phyloP scores from a whole-genome alignment of 1,140 invertebrate species.

The Drosophila sturtevanti region DNA sequence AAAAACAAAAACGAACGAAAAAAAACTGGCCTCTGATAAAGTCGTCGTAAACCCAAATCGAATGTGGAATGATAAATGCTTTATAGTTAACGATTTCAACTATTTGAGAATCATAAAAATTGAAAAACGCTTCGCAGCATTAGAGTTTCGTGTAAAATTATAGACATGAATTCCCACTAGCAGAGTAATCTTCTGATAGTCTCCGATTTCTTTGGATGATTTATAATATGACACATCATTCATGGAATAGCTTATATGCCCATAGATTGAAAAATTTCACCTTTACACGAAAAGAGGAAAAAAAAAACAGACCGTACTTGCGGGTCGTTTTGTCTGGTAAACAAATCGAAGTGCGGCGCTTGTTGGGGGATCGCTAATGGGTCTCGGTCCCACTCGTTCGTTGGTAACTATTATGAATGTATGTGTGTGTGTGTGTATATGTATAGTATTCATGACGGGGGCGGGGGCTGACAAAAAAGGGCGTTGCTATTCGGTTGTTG shows the following conservation, averaged over 20 bases:
- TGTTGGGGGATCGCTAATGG: constrained; percentile 13
- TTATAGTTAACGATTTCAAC: neutral
- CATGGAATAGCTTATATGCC: neutral
- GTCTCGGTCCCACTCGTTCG: neutral
- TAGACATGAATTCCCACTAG: too few relatives aligned
- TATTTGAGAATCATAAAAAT: too few relatives aligned
- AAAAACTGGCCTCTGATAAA: too few relatives aligned
- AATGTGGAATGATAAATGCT: neutral
- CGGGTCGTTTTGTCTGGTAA: constrained; percentile 9
- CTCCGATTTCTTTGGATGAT: too few relatives aligned
- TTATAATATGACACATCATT: too few relatives aligned
- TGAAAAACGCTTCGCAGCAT: too few relatives aligned
- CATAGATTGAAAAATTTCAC: neutral
- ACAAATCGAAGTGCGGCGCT: constrained; percentile 14
- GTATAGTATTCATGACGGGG: constrained; percentile 3
- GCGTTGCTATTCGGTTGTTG: constrained; percentile 49
- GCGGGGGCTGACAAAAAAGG: constrained; percentile 71
- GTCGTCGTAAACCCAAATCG: neutral
- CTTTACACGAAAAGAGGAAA: neutral
- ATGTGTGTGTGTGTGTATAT: neutral
- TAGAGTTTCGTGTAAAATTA: too few relatives aligned
- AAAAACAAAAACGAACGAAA: neutral
- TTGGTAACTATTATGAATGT: constrained; percentile 10
- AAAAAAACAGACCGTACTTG: constrained; percentile 4
- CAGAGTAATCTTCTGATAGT: too few relatives aligned